Evolutionary conservation across 1,140 invertebrate genomes (phyloP).

Genomic region (Papilio polyxenes): DNA sequence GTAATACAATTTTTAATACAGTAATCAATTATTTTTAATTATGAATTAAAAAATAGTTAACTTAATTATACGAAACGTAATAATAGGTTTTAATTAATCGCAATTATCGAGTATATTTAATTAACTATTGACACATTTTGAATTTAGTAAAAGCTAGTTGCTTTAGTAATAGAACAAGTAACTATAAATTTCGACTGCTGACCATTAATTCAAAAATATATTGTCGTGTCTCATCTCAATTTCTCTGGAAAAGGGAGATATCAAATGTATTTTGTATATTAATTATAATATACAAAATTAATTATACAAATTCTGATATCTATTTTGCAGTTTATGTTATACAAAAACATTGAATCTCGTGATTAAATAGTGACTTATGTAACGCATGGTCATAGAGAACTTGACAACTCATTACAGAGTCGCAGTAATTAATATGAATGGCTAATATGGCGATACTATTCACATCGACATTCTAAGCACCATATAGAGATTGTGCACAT

Average conservation of each 20-base stretch:
- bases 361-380: neutral
- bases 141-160: no score
- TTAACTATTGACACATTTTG: neutral
- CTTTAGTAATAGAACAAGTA: no score
- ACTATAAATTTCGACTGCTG: no score
- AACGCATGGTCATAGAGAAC: neutral
- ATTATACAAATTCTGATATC: no score
- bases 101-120: neutral
- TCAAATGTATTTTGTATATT: no score
- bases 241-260: no score
- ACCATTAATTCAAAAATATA: no score
- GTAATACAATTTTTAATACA: neutral
- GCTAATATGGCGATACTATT: slow-evolving; percentile 24
- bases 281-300: no score
- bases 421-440: neutral
- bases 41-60: neutral
- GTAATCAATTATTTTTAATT: neutral
- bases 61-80: neutral
- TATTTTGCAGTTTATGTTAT: neutral
- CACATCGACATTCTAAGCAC: slow-evolving; percentile 40
- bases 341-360: neutral
- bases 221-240: no score
- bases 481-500: neutral
- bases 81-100: neutral
- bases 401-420: neutral